These are phyloP conservation scores for Whitmania pigra DNA, from an alignment of 1,140 invertebrate genomes.

Conservation along the genomic window DNA sequence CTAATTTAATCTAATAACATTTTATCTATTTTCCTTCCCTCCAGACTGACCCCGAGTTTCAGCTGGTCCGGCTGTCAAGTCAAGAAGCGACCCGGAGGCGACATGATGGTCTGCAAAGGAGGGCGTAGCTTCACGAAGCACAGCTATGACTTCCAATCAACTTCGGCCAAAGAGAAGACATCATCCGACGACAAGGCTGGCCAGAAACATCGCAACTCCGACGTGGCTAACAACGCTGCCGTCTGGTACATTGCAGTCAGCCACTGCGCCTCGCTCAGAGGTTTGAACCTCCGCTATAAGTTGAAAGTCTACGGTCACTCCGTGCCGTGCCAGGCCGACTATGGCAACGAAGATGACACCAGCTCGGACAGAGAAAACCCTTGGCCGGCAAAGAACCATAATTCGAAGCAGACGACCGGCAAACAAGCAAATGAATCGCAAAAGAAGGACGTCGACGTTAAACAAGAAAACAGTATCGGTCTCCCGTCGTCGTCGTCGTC, in stretches of 20 bases:
- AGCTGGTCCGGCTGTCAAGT: constrained; percentile 22
- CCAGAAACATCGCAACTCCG: not conserved
- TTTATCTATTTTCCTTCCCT: not conserved
- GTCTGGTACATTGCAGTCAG: constrained; percentile 22
- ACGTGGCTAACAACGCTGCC: not conserved
- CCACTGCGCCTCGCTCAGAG: constrained; percentile 17
- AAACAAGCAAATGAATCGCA: not conserved
- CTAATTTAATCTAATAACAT: too few relatives aligned
- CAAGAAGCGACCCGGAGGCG: not conserved
- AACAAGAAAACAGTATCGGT: not conserved
- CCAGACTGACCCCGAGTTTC: constrained; percentile 19
- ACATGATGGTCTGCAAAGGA: constrained; percentile 15
- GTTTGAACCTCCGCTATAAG: constrained; percentile 17
- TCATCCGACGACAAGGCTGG: not conserved
- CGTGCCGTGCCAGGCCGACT: not conserved
- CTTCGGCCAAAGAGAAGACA: not conserved
- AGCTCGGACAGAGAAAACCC: not conserved
- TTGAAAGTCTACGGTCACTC: constrained; percentile 17
- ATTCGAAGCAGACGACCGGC: not conserved
- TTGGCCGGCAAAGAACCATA: not conserved
- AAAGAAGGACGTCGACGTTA: not conserved
- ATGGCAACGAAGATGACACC: not conserved
- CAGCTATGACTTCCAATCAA: constrained; percentile 4
- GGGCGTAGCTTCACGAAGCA: constrained; percentile 19
- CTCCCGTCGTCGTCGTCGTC: not conserved